These are phyloP conservation scores for Amphipoea oculea DNA, from an alignment of 2,888 invertebrate genomes.

Conservation along the genomic window DNA sequence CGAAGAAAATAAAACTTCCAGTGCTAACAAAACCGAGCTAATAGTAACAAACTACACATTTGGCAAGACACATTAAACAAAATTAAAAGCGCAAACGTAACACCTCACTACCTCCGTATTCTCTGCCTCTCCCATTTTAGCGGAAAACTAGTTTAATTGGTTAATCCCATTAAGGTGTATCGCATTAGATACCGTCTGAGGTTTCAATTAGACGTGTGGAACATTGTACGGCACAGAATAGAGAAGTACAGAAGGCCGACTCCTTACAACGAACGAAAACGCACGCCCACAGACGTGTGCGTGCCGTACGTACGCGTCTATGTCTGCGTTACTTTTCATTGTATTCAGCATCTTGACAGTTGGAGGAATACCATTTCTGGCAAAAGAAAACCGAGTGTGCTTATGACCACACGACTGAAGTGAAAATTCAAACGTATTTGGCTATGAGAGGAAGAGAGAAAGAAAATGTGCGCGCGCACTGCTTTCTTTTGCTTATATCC, in stretches of 20 bases:
- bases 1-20: not conserved
- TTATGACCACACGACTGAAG: too few relatives aligned
- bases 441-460: too few relatives aligned
- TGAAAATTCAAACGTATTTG: too few relatives aligned
- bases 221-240: constrained; percentile 1
- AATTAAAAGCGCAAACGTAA: constrained; percentile 49
- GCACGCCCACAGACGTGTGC: not conserved
- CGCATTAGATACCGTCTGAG: constrained; percentile 54
- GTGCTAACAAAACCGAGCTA: constrained; percentile 12
- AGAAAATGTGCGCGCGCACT: too few relatives aligned
- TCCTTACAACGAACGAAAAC: not conserved
- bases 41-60: constrained; percentile 17
- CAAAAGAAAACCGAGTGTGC: too few relatives aligned
- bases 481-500: too few relatives aligned
- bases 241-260: not conserved
- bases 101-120: constrained; percentile 31
- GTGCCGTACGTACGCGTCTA: too few relatives aligned
- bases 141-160: constrained; percentile 62
- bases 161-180: constrained; percentile 60
- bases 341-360: not conserved
- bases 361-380: too few relatives aligned
- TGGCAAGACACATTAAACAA: constrained; percentile 31
- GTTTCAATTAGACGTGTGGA: constrained; percentile 60
- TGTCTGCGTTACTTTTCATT: not conserved
- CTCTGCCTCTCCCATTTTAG: constrained; percentile 42